Percentiles rank a stretch among this genome's conserved stretches.
These are phyloP conservation scores for Dendrolimus kikuchii DNA, from an alignment of 1,140 invertebrate species.

Conservation along the genomic window DNA sequence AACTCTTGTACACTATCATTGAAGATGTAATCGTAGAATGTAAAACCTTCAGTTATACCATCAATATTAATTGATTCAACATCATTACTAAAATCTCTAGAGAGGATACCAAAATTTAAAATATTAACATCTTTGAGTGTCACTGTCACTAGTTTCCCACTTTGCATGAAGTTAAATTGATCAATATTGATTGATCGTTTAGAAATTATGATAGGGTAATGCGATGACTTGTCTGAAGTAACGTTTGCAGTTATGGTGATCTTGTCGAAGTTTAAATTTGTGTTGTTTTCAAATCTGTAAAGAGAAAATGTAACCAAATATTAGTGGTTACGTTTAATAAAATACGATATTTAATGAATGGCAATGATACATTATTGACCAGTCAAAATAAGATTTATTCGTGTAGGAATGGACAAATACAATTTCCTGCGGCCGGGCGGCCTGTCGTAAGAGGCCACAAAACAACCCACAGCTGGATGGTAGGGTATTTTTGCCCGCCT, in stretches of 20 bases:
- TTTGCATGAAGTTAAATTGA: constrained; percentile 21
- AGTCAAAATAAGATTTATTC: no score
- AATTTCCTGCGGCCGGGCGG: no score
- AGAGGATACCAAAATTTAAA: constrained; percentile 41
- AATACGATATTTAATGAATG: no score
- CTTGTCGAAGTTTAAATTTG: constrained; percentile 35
- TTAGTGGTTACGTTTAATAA: no score
- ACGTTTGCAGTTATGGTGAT: constrained; percentile 41
- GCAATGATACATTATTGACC: no score
- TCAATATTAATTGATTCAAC: constrained; percentile 15
- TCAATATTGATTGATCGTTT: constrained; percentile 19
- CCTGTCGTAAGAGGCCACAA: no score
- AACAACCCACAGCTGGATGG: no score
- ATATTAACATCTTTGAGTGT: constrained; percentile 26
- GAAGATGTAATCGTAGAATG: constrained; percentile 34
- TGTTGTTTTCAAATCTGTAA: constrained; percentile 34
- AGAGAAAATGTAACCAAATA: constrained; percentile 19
- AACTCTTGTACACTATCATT: constrained; percentile 45
- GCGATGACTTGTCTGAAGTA: constrained; percentile 24
- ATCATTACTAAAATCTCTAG: constrained; percentile 41
- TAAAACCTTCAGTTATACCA: constrained; percentile 6
- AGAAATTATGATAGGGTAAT: constrained; percentile 40
- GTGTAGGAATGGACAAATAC: no score
- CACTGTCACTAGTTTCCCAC: constrained; percentile 18
- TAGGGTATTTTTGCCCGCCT: no score